These are phyloP conservation scores for Cairina moschata DNA, from an alignment of 2,113 vertebrate genomes.

Conservation along the genomic window DNA sequence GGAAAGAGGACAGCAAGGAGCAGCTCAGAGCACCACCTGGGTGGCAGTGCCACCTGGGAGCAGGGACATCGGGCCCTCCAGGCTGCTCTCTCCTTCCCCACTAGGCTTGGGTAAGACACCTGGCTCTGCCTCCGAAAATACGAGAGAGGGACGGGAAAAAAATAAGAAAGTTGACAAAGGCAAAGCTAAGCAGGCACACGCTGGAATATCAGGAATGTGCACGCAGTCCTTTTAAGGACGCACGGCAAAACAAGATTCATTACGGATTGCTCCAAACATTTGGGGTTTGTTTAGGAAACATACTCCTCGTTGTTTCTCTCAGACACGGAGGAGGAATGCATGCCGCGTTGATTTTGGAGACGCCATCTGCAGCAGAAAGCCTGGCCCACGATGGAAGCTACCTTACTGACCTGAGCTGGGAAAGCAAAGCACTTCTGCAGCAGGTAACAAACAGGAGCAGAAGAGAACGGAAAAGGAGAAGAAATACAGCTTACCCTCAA, in stretches of 20 bases:
- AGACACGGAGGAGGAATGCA: neutral
- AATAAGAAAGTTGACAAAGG: neutral
- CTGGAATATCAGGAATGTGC: slow-evolving; percentile 6
- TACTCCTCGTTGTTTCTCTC: neutral
- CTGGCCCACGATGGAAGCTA: fast-evolving
- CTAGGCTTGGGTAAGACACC: neutral
- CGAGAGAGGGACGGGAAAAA: neutral
- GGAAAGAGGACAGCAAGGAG: neutral
- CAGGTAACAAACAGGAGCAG: neutral
- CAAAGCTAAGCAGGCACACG: neutral
- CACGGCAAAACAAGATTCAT: slow-evolving; percentile 32
- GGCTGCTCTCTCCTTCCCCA: neutral
- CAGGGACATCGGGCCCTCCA: neutral
- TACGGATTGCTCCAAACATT: slow-evolving; percentile 21
- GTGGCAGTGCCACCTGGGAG: neutral
- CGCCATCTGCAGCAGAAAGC: neutral
- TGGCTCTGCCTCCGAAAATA: neutral
- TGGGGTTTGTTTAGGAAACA: slow-evolving; percentile 35
- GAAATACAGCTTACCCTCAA: neutral
- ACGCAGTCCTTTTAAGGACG: slow-evolving; percentile 44
- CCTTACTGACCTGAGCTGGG: neutral
- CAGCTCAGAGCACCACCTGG: neutral
- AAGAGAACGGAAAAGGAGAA: neutral
- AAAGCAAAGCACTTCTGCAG: neutral
- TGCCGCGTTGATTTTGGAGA: neutral